Evolutionary conservation across 1,140 invertebrate species (phyloP).

Genomic region (Phymastichus coffea): DNA sequence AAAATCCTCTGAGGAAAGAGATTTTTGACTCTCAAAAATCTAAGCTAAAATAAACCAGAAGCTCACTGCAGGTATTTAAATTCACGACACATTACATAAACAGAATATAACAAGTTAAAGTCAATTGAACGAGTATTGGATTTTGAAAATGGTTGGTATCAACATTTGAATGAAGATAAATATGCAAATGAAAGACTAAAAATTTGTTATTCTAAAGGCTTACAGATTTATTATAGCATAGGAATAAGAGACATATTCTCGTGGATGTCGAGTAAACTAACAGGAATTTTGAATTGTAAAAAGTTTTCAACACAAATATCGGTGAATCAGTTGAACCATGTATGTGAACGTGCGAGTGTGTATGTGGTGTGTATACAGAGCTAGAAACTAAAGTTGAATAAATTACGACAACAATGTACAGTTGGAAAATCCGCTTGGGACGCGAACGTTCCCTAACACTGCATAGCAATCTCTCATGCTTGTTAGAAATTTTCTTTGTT

Average conservation of each 20-base stretch:
- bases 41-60: constrained; percentile 12
- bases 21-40: constrained; percentile 7
- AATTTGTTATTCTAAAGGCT: too few species aligned
- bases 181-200: too few species aligned
- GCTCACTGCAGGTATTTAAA: constrained; percentile 9
- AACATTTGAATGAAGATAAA: too few species aligned
- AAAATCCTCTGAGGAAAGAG: constrained; percentile 7
- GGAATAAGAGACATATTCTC: too few species aligned
- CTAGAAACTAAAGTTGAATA: constrained; percentile 12
- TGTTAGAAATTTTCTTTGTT: too few species aligned
- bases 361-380: neutral
- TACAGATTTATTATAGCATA: too few species aligned
- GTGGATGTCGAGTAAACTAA: too few species aligned
- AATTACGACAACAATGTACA: constrained; percentile 12
- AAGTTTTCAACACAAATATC: too few species aligned
- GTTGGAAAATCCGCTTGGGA: constrained; percentile 18
- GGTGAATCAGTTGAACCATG: too few species aligned
- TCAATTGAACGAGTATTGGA: too few species aligned
- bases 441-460: constrained; percentile 5
- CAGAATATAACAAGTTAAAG: neutral
- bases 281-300: too few species aligned
- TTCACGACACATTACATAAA: neutral
- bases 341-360: neutral
- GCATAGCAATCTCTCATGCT: neutral
- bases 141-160: too few species aligned